phyloP scores from a whole-genome alignment of 2,797 vertebrate species.

The Scolopax rusticola region DNA sequence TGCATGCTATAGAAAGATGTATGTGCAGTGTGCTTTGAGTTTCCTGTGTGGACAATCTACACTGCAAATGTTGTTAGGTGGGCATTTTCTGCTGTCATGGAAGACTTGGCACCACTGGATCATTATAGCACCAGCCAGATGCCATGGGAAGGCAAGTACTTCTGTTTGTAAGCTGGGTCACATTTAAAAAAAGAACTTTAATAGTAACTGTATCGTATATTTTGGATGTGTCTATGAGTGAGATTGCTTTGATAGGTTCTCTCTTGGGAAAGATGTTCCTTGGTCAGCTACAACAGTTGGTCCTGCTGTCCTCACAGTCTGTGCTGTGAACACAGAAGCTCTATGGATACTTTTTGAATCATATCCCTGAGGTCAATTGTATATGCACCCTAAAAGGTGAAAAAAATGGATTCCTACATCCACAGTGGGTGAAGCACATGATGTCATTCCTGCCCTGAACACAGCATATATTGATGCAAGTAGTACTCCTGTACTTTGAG shows the following conservation, averaged over 20 bases:
- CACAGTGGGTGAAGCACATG: background rate
- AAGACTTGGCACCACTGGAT: background rate
- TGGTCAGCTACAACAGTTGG: background rate
- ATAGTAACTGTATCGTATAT: background rate
- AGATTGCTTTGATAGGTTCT: background rate
- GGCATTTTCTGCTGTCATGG: background rate
- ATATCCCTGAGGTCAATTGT: background rate
- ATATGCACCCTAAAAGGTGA: background rate
- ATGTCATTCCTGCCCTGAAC: background rate
- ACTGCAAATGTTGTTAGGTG: background rate
- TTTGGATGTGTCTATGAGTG: background rate
- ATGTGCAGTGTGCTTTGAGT: background rate
- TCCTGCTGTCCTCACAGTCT: background rate
- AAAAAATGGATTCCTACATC: background rate
- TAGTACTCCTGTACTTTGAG: background rate
- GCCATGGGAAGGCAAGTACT: background rate
- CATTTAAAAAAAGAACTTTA: background rate
- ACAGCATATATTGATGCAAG: background rate
- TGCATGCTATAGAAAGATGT: background rate
- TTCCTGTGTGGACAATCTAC: background rate
- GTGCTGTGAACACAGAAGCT: background rate
- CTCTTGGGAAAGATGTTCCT: background rate
- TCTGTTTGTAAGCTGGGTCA: background rate
- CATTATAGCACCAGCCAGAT: background rate
- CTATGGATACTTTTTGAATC: background rate